Evolutionary conservation across 1,140 invertebrate species (phyloP).

Genomic region (Patella vulgata): DNA sequence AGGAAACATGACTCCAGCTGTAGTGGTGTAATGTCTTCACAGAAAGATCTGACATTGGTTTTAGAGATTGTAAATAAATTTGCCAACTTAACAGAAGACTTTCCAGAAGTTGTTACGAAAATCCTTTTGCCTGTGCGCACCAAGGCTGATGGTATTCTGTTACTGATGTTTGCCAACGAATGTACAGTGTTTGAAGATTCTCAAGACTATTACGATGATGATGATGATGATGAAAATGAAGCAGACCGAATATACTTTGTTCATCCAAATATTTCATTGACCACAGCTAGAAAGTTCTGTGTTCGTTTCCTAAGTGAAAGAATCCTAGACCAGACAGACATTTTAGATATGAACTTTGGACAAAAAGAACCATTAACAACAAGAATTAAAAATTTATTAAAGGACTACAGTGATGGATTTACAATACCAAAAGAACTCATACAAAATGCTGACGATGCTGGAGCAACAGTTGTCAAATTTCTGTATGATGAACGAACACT

Average conservation of each 20-base stretch:
- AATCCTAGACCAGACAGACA: constrained; percentile 35
- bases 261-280: constrained; percentile 40
- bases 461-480: constrained; percentile 55
- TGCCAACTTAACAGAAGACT: constrained; percentile 11
- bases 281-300: constrained; percentile 43
- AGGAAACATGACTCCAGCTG: neutral
- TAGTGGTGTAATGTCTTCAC: neutral
- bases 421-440: constrained; percentile 56
- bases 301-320: constrained; percentile 41
- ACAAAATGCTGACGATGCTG: constrained; percentile 68
- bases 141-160: constrained; percentile 8
- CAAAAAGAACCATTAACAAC: constrained; percentile 51
- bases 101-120: neutral
- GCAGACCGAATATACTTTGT: constrained; percentile 39
- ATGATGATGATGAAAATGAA: constrained; percentile 27
- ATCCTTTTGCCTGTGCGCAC: constrained; percentile 30
- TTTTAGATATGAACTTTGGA: constrained; percentile 43
- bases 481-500: constrained; percentile 55
- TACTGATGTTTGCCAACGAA: constrained; percentile 26
- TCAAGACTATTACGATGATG: constrained; percentile 4
- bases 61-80: constrained; percentile 16
- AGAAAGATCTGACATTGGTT: too few relatives aligned
- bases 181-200: constrained; percentile 23
- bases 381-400: constrained; percentile 39
- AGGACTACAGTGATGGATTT: constrained; percentile 53